Conservation (phyloP, 2,797 vertebrate genomes). For the Pipistrellus pipistrellus region DNA sequence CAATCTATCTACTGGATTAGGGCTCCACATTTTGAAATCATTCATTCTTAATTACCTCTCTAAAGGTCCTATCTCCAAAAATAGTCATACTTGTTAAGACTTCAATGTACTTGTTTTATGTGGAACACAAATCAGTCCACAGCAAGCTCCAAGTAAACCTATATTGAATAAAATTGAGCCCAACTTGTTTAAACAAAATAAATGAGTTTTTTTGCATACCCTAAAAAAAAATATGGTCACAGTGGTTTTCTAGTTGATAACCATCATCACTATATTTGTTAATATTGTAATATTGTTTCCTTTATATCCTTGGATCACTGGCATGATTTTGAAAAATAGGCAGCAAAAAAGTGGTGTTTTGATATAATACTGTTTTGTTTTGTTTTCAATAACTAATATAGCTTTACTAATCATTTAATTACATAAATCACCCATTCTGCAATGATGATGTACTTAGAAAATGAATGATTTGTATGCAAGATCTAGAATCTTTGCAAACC, state of each 20-base stretch:
- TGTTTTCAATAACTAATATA: neutral
- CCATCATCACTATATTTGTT: neutral
- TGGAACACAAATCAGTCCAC: neutral
- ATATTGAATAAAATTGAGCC: neutral
- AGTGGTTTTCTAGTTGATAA: neutral
- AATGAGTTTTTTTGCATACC: neutral
- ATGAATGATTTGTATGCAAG: neutral
- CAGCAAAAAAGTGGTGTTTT: neutral
- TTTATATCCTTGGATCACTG: neutral
- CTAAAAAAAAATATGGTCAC: neutral
- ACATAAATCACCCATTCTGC: neutral
- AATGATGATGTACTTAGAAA: neutral
- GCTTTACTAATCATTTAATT: neutral
- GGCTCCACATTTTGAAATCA: neutral
- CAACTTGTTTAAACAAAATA: constrained; percentile 19
- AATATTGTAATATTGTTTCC: neutral
- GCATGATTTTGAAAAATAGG: constrained; percentile 5
- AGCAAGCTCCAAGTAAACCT: neutral
- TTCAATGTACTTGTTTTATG: neutral
- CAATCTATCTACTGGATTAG: neutral
- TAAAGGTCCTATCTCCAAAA: neutral
- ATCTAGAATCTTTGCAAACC: neutral
- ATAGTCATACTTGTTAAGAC: neutral
- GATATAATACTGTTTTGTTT: neutral
- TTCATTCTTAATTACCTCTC: neutral